Base-by-base conservation (phyloP, 2,797 vertebrate species). In the Gouania willdenowi region DNA sequence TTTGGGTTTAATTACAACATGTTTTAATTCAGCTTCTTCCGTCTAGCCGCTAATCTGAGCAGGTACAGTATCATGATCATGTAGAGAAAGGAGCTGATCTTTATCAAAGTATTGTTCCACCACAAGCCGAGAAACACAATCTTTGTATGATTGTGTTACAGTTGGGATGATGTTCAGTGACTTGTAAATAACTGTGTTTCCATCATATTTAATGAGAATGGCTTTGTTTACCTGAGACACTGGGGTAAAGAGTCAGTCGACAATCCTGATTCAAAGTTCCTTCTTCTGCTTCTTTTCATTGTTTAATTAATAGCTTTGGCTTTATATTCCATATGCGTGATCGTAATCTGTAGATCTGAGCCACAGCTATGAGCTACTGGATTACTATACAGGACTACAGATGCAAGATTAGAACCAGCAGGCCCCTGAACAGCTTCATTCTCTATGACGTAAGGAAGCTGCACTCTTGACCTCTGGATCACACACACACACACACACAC, bases 31-130 rank as follows among this genome's bases (percentile, higher is more conserved):
- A 20, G 47, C 45, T 61, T 61, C 40, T 13, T 29, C 48, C 57
- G 45, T 66, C 62, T 59, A 67, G 67, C 41, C 31, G 1, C 38
- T 27, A 29, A 46, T 72, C 49, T 57, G 35, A 45, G 27, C 35
- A 48, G 41, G 64, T 64, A 71, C n/a, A n/a, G n/a, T n/a, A n/a
- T n/a, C n/a, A n/a, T n/a, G n/a, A n/a, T 67, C 63, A 41, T 59
- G 61, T 63, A 30, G 60, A n/a, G 24, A 9, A 22, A 27, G 24
- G 26, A 18, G n/a, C n/a, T n/a, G n/a, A n/a, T n/a, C n/a, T n/a
- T n/a, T n/a, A n/a, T n/a, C 20, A 48, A 19, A 25, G 26, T 41
- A 28, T 41, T 34, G 41, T 46, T 63, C 43, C 16, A 38, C 32
- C 14, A 16, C 35, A 40, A 38, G 48, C 16, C 32, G 29, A 33